Evolutionary conservation across 2,888 invertebrate genomes (phyloP), one percentile per base, ranked within the genome.

Genomic region (Ochropleura plecta): DNA sequence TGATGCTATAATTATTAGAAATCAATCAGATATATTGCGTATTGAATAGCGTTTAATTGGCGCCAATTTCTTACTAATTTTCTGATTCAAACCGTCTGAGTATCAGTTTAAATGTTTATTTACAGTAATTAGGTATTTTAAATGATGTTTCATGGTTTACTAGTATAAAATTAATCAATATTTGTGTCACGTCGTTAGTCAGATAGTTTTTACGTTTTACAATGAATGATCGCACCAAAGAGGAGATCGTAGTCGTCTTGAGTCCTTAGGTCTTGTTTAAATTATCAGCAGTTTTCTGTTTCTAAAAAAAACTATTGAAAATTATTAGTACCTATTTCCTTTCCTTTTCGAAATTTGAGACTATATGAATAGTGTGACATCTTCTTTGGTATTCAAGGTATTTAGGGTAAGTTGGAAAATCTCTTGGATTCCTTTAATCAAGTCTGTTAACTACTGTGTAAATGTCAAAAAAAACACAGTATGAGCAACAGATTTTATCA

Each of bases 31-130:
- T 16, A 44, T 7, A 75, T 53, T 70, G 44, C 30, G 9, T 42
- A 68, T 55, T 48, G 20, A 51, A 64, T 44, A 46, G 73, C 30
- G 81, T 76, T 76, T 74, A 85, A 86, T 89, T 94, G 93, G 87
- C 87, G 87, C 87, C 87, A 87, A 83, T 78, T 80, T 82, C 57
- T 65, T 81, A 64, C 18, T 49, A 65, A 64, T 73, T 72, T 81
- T 69, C 6, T 64, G 46, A 42, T 69, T 57, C 44, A 75, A 82
- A 77, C 77, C 64, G 60, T 73, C 20, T 48, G 30, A 66, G 44
- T 72, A 78, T 70, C 20, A 53, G 59, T 85, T 86, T 40, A 68
- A 82, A 84, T 86, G 78, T 79, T 83, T 79, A 74, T 57, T 14
- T 73, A 42, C 57, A 42, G 10, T 18, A 51, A 30, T 16, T 5